Evolutionary conservation across 2,113 vertebrate genomes (phyloP).

Genomic region (Ammodytes dubius): DNA sequence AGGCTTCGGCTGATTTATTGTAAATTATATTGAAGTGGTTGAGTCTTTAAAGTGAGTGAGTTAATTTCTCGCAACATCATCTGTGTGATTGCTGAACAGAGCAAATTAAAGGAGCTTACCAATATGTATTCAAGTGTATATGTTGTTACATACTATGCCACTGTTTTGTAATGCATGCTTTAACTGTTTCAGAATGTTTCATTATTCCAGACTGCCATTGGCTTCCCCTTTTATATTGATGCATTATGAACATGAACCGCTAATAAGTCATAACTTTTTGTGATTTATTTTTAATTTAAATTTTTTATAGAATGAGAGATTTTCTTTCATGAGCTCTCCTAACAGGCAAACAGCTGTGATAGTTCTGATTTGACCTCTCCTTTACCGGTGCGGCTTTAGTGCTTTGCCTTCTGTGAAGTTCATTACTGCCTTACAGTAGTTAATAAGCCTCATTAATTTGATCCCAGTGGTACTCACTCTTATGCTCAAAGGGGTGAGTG

Average conservation of each 20-base stretch:
- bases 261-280: conserved; percentile 2
- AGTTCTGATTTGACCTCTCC: conserved; percentile 49
- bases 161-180: neutral
- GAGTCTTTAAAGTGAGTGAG: conserved; percentile 24
- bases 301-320: neutral
- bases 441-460: conserved; percentile 73
- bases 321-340: conserved; percentile 33
- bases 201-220: neutral
- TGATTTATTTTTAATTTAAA: neutral
- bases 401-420: conserved; percentile 54
- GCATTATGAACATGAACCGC: neutral
- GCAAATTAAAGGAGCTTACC: neutral
- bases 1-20: conserved; percentile 20
- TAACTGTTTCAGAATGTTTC: neutral
- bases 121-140: conserved; percentile 6
- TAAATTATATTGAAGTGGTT: conserved; percentile 50
- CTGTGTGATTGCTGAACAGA: conserved; percentile 5
- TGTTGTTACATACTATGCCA: neutral
- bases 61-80: conserved; percentile 5
- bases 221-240: neutral
- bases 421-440: conserved; percentile 55
- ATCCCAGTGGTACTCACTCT: conserved; percentile 43
- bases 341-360: conserved; percentile 24
- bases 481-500: conserved; percentile 38
- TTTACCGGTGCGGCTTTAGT: conserved; percentile 34